Evolutionary conservation across 2,797 vertebrate genomes (phyloP).

Genomic region (Phoxinus dragarum): DNA sequence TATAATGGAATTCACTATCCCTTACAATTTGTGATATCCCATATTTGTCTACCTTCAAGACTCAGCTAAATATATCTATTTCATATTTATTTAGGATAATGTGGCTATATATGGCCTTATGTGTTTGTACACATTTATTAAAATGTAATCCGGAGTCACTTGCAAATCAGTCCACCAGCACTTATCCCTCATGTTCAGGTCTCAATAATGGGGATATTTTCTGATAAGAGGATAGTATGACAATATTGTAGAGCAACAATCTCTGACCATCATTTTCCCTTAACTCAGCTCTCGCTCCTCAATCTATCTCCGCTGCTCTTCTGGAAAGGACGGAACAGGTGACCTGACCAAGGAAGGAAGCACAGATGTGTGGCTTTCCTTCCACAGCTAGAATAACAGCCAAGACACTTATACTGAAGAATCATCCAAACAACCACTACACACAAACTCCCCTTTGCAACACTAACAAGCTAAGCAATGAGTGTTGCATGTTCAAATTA

Average conservation of each 20-base stretch:
- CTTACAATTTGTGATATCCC: no score
- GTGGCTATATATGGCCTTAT: no score
- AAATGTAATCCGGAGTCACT: background rate
- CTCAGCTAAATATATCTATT: no score
- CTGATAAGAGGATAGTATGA: background rate
- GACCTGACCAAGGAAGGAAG: constrained; percentile 62
- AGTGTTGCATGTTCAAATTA: background rate
- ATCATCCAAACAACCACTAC: constrained; percentile 45
- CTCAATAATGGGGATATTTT: background rate
- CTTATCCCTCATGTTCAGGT: background rate
- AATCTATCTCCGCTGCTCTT: constrained; percentile 31
- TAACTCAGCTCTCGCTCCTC: constrained; percentile 20
- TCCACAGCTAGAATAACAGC: constrained; percentile 58
- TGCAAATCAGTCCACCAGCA: background rate
- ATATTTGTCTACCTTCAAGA: no score
- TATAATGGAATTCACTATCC: no score
- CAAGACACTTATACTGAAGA: constrained; percentile 57
- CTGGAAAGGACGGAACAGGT: constrained; percentile 57
- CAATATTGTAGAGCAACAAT: background rate
- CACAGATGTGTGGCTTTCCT: constrained; percentile 62
- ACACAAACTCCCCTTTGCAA: background rate
- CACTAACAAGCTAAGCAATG: background rate
- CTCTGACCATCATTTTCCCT: background rate
- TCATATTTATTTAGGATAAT: no score
- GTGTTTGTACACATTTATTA: no score